Base-by-base conservation (phyloP, 2,888 invertebrate genomes). In the Melangyna quadrimaculata region DNA sequence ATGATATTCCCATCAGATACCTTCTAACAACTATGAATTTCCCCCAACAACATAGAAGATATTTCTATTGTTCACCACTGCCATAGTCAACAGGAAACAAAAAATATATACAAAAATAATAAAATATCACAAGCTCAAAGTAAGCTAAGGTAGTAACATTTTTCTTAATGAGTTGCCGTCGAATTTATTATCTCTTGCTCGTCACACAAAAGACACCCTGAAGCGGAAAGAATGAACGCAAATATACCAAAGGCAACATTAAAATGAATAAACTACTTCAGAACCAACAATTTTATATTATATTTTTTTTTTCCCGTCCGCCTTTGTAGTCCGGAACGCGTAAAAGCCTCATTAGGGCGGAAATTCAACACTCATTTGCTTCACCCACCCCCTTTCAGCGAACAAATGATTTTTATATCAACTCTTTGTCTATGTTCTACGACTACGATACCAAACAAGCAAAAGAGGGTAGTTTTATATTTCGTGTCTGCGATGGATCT, bases 331-430 rank as follows among this genome's bases (percentile, higher is more conserved):
- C 51, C 77, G 78, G 72, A 86, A 81, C 86, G 86, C 77, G 75
- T 86, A 86, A 86, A 77, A 81, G 86, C 81, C 86, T 86, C 86
- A 86, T 86, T 86, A 86, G 81, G 86, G 86, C 81, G 81, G 86
- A 86, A 86, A 86, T 86, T 81, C 86, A 81, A 81, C 77, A 81
- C 86, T 86, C 81, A 78, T 81, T 86, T 59, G 75, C 57, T 77
- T 81, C 59, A 69, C 61, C 82, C 57, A 72, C 51, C 80, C 19
- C 80, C 71, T 32, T 67, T 57, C 45, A 61, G 43, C 19, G 79
- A 72, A 81, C 72, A 78, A 78, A 80, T 81, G 81, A 80, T 81
- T 86, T 81, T 71, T 59, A 73, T 81, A 69, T 53, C 67, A 57
- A 57, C 59, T 37, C 35, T 19, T 12, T 8, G 19, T 19, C 10